Conservation (phyloP, 2,888 invertebrate species). For the Drosophila neonasuta region DNA sequence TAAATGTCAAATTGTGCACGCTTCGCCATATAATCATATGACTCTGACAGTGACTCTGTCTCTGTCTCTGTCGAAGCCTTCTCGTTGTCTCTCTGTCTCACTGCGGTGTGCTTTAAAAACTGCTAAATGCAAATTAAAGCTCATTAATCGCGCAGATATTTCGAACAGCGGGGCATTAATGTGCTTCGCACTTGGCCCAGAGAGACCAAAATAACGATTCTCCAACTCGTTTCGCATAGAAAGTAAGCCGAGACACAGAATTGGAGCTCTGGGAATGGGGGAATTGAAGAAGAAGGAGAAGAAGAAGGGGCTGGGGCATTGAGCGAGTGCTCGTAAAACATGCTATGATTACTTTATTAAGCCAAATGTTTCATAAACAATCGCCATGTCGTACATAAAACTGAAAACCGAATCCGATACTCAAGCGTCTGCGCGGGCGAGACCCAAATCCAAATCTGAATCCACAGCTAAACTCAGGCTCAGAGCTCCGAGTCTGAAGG, state of each 20-base stretch:
- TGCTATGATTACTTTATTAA: conserved; percentile 76
- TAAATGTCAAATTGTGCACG: conserved; percentile 74
- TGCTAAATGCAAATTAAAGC: conserved; percentile 75
- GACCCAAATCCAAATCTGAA: conserved; percentile 37
- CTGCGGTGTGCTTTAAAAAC: conserved; percentile 37
- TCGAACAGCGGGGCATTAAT: conserved; percentile 72
- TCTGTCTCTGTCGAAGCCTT: conserved; percentile 4
- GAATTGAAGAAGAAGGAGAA: background rate
- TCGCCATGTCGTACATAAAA: conserved; percentile 71
- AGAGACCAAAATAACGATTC: conserved; percentile 34
- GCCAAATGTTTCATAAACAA: conserved; percentile 76
- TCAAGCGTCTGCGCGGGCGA: conserved; percentile 60
- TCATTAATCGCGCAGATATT: conserved; percentile 72
- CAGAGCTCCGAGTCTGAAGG: background rate
- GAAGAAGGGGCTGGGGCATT: conserved; percentile 5
- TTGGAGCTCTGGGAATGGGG: conserved; percentile 14
- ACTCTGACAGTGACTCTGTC: conserved; percentile 29
- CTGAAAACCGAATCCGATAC: conserved; percentile 54
- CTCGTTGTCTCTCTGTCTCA: background rate
- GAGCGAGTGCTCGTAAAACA: conserved; percentile 70
- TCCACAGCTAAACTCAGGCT: conserved; percentile 2
- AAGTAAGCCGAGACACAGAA: conserved; percentile 44
- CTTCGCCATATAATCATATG: conserved; percentile 71
- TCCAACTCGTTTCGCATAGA: conserved; percentile 70
- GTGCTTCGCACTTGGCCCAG: conserved; percentile 67